Evolutionary conservation across 2,113 vertebrate species (phyloP).

Genomic region (Microtus ochrogaster): DNA sequence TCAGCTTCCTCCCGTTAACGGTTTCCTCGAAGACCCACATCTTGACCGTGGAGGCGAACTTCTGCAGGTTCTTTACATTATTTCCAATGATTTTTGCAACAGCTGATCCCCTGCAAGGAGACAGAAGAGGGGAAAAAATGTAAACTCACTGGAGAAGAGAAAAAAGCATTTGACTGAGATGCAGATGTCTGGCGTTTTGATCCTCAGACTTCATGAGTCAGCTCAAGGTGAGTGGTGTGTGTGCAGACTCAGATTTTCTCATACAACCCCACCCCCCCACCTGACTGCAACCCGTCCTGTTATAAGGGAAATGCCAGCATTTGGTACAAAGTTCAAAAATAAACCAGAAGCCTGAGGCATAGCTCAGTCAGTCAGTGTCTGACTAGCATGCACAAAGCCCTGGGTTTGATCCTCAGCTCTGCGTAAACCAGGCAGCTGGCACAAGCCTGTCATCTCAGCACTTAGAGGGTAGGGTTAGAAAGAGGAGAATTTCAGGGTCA

Average conservation of each 20-base stretch:
- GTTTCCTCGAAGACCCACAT: constrained; percentile 97
- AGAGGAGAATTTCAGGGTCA: background rate
- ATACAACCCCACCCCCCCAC: too few species aligned
- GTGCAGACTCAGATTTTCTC: background rate
- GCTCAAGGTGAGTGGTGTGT: background rate
- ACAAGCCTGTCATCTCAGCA: background rate
- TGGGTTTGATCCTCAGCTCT: background rate
- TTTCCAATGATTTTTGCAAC: constrained; percentile 93
- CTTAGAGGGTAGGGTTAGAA: background rate
- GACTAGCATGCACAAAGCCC: background rate
- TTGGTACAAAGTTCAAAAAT: background rate
- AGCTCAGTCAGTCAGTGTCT: too few species aligned
- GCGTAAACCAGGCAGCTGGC: background rate
- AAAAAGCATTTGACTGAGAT: background rate
- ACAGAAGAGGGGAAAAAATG: background rate
- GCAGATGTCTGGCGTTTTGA: background rate
- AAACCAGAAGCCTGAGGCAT: background rate
- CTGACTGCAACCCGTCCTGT: fast-evolving
- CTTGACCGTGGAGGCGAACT: constrained; percentile 92
- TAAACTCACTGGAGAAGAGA: background rate
- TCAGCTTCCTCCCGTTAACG: constrained; percentile 92
- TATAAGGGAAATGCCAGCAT: background rate
- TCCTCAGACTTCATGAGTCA: background rate
- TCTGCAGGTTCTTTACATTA: constrained; percentile 90
- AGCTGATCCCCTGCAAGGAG: constrained; percentile 91